These are phyloP conservation scores for Scelioninae gen. 2 DNA, from an alignment of 2,888 invertebrate species.

Conservation along the genomic window DNA sequence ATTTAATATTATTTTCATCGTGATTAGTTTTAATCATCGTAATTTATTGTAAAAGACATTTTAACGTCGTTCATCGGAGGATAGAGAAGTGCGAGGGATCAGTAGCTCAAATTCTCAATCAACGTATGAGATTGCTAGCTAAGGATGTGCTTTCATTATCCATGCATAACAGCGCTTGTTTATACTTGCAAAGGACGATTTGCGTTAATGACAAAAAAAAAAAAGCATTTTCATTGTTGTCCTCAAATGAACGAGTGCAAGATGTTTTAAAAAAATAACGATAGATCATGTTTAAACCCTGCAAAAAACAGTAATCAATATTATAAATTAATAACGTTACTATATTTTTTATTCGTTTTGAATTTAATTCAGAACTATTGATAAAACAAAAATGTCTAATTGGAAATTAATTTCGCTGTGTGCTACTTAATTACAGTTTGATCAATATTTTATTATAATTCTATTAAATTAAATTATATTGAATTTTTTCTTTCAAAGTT, in stretches of 20 bases:
- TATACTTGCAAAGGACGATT: conserved; percentile 16
- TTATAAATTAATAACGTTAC: not conserved
- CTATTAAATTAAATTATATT: no score
- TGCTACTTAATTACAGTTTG: no score
- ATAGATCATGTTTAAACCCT: conserved; percentile 23
- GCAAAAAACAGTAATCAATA: conserved; percentile 9
- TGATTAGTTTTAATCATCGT: conserved; percentile 35
- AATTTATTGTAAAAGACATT: conserved; percentile 32
- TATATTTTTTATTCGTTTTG: not conserved
- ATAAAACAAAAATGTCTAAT: no score
- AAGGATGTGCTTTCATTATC: conserved; percentile 8
- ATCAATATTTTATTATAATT: no score
- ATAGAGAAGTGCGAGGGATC: no score
- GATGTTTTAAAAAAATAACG: conserved; percentile 16
- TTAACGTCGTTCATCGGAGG: not conserved
- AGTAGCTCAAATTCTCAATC: no score
- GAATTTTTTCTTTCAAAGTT: no score
- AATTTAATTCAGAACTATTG: not conserved
- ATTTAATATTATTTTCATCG: conserved; percentile 31
- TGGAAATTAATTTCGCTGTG: no score
- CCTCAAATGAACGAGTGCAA: not conserved
- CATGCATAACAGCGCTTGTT: conserved; percentile 24
- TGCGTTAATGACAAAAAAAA: no score
- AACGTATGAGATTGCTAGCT: conserved; percentile 7
- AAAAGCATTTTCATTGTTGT: no score